Percentiles rank a stretch among this genome's conserved stretches.
These are phyloP conservation scores for Pelosia muscerda DNA, from an alignment of 2,888 invertebrate genomes.

Conservation along the genomic window DNA sequence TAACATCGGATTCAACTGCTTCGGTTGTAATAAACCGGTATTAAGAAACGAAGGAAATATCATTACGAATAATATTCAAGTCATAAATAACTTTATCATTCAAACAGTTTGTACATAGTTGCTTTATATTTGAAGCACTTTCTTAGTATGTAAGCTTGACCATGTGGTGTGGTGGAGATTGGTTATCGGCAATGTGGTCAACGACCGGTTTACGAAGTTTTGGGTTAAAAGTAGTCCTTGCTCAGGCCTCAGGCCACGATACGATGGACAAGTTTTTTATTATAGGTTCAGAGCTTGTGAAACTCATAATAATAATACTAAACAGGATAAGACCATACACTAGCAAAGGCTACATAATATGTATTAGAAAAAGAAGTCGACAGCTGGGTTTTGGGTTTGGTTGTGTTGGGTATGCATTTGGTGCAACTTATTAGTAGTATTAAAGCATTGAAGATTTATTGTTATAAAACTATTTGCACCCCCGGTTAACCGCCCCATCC, in stretches of 20 bases:
- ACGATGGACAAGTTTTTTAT: too few species aligned
- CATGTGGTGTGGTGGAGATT: neutral
- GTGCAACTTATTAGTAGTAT: too few species aligned
- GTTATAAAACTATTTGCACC: too few species aligned
- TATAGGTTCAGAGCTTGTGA: too few species aligned
- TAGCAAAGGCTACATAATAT: neutral
- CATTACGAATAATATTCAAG: neutral
- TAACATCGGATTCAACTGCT: slow-evolving; percentile 18
- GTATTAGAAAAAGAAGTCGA: too few species aligned
- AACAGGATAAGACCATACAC: neutral
- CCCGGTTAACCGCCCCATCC: too few species aligned
- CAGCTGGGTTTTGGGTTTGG: too few species aligned
- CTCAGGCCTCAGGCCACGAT: too few species aligned
- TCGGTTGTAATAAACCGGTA: slow-evolving; percentile 16
- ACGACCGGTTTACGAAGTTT: neutral
- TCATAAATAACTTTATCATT: neutral
- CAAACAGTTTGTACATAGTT: neutral
- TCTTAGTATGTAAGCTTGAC: neutral
- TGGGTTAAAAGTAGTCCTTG: too few species aligned
- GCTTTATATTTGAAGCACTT: neutral
- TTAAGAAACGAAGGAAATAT: neutral
- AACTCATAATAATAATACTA: neutral
- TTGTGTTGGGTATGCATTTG: too few species aligned
- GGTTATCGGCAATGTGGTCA: neutral
- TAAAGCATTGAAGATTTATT: too few species aligned